Percentiles rank a stretch among this genome's conserved stretches.
Evolutionary conservation across 2,888 invertebrate genomes (phyloP).

Genomic region (Geophilus truncorum): DNA sequence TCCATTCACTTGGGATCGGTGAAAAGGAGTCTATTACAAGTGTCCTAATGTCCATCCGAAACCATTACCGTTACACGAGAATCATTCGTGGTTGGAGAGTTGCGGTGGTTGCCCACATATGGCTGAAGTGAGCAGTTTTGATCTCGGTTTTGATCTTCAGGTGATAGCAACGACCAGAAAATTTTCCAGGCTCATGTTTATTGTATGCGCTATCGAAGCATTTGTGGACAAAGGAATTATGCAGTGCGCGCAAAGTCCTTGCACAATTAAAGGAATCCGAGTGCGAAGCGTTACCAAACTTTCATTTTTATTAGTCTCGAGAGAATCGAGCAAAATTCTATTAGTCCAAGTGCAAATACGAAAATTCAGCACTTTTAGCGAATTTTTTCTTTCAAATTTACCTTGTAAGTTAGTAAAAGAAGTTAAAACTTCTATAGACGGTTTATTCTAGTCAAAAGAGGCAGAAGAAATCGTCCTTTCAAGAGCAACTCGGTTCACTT

Average conservation of each 20-base stretch:
- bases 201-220: not conserved
- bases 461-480: not conserved
- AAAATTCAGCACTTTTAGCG: no score
- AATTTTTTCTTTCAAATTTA: no score
- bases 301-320: no score
- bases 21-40: not conserved
- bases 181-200: not conserved
- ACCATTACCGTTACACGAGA: not conserved
- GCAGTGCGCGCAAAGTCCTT: no score
- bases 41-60: not conserved
- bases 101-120: not conserved
- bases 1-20: not conserved
- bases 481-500: not conserved
- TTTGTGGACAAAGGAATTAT: not conserved
- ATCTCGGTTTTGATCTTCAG: not conserved
- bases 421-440: no score
- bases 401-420: no score
- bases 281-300: no score
- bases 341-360: no score
- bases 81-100: not conserved
- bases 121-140: no score
- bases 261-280: no score
- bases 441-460: no score
- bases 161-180: not conserved
- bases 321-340: no score